Base-by-base conservation (phyloP, 2,888 invertebrate genomes). In the Ptilodon capucinus region DNA sequence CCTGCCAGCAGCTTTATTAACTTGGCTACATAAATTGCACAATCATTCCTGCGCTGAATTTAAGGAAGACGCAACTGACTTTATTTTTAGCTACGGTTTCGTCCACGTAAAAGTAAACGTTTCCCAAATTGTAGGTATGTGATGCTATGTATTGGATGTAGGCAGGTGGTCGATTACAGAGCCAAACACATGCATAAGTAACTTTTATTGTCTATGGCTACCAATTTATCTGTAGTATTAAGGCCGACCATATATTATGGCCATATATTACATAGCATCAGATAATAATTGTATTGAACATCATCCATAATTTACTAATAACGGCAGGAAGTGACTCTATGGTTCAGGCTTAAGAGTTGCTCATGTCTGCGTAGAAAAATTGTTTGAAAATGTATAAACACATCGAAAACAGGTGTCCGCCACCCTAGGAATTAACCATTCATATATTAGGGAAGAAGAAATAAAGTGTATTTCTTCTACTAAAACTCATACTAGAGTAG, bases 1-100 rank as follows among this genome's bases (percentile, higher is more conserved):
- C 54, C 54, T 48, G 57, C 52, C 58, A 52, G 36, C 41, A 36
- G 43, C 54, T 69, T 72, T 64, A 72, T 71, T 71, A 70, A 62
- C 55, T 55, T 51, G 17, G 35, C 35, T 35, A 53, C 54, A 43
- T 54, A 64, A 70, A 73, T 69, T 64, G 46, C 44, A 36, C 53
- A 67, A 63, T 70, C 61, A 65, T 59, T 11, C 8, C 2, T 17
- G 17, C 34, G 0, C 34, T 34, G 17, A 6, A 34, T 3, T 28
- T 4, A 4, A 4, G 5, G 28, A 4, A 28, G n/a, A 28, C n/a
- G 28, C n/a, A n/a, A 3, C n/a, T 28, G 28, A 28, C 8, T n/a
- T 25, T 25, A 21, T 21, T 25, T 25, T 25, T 11, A 25, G 25
- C 7, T 9, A 25, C 25, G 9, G 25, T 25, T 25, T 9, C 9